These are phyloP conservation scores for Ephydatia muelleri DNA, from an alignment of 37 sponge, comb jelly and placozoan species.

Conservation along the genomic window DNA sequence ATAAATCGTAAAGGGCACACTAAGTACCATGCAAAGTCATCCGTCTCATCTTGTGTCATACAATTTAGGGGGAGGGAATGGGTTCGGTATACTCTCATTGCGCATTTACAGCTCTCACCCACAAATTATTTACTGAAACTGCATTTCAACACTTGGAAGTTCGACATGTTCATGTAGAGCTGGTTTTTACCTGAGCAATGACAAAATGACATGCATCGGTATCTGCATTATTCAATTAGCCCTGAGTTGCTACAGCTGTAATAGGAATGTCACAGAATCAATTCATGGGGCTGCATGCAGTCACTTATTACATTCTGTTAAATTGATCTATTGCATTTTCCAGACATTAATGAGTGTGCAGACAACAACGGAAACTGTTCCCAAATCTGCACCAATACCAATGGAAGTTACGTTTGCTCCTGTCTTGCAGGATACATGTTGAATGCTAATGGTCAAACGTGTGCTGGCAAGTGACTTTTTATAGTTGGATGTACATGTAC, in stretches of 20 bases:
- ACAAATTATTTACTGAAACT: too few species aligned
- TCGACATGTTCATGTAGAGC: slow-evolving; percentile 10
- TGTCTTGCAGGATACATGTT: background rate
- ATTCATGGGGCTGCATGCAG: too few species aligned
- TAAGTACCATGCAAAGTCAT: too few species aligned
- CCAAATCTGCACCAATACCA: slow-evolving; percentile 29
- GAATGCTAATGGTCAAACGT: slow-evolving; percentile 1
- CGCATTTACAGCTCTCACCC: too few species aligned
- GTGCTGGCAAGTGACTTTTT: background rate
- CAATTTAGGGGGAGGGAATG: too few species aligned
- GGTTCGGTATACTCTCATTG: too few species aligned
- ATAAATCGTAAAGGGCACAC: too few species aligned
- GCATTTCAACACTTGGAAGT: background rate
- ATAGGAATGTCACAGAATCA: too few species aligned
- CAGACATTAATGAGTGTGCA: slow-evolving; percentile 41
- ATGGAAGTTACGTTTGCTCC: background rate
- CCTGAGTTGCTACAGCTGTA: too few species aligned
- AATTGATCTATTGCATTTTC: background rate
- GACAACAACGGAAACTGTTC: slow-evolving; percentile 27
- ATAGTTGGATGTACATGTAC: background rate
- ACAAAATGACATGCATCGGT: background rate
- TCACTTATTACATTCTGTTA: too few species aligned
- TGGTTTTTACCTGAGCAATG: background rate
- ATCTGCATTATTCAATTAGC: background rate
- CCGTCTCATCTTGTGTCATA: too few species aligned